Evolutionary conservation across 2,797 vertebrate genomes (phyloP).

Genomic region (Crotalus adamanteus): DNA sequence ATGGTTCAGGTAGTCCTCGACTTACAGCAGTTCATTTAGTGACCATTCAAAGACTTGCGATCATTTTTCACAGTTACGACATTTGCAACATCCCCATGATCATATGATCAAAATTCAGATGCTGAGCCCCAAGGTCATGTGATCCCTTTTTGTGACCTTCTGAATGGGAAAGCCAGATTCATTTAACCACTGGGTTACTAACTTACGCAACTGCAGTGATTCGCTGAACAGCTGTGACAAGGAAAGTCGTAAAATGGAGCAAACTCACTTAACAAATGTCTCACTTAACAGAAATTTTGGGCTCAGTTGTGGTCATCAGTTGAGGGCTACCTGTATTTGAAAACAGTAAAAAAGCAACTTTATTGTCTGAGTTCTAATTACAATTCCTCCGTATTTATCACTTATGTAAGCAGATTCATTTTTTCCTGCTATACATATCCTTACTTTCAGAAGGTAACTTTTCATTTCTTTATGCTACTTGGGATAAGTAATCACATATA

Average conservation of each 20-base stretch:
- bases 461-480: constrained; percentile 11
- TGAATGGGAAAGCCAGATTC: background rate
- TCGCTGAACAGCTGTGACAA: background rate
- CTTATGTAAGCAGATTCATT: constrained; percentile 8
- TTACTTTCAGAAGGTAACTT: constrained; percentile 19
- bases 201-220: background rate
- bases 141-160: background rate
- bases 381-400: constrained; percentile 10
- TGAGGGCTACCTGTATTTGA: background rate
- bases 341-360: background rate
- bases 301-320: background rate
- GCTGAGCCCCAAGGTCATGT: background rate
- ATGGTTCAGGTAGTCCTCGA: background rate
- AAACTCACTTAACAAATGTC: background rate
- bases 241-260: background rate
- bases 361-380: background rate
- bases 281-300: background rate
- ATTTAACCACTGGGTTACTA: background rate
- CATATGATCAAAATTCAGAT: too few species aligned
- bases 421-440: constrained; percentile 11
- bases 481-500: constrained; percentile 28
- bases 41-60: background rate
- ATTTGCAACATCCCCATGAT: background rate
- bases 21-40: background rate
- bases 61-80: background rate